Conservation (phyloP, 2,888 invertebrate species). For the Rhagonycha fulva region DNA sequence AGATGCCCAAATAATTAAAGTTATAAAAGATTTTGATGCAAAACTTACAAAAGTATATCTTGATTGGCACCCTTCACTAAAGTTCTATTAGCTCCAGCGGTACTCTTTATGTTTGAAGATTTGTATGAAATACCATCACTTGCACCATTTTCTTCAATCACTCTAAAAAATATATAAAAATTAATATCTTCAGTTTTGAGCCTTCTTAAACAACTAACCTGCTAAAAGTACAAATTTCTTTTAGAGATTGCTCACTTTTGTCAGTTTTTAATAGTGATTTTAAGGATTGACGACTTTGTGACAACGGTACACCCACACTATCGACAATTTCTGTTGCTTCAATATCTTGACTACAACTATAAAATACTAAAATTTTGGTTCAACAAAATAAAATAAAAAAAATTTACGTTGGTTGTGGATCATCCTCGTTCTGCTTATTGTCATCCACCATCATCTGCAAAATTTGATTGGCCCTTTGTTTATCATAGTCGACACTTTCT, state of each 20-base stretch:
- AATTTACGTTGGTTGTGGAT: neutral
- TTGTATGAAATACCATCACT: constrained; percentile 58
- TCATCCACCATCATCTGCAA: constrained; percentile 73
- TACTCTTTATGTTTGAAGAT: constrained; percentile 61
- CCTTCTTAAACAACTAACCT: constrained; percentile 32
- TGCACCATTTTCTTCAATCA: constrained; percentile 49
- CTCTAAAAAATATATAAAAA: constrained; percentile 35
- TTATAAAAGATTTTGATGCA: neutral
- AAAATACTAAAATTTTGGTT: neutral
- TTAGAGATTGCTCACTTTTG: constrained; percentile 39
- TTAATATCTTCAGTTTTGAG: neutral
- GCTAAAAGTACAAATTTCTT: constrained; percentile 40
- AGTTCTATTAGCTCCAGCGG: constrained; percentile 71
- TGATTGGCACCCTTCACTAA: constrained; percentile 82
- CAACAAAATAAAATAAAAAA: neutral
- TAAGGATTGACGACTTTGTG: constrained; percentile 52
- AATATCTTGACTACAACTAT: constrained; percentile 1
- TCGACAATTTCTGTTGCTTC: neutral
- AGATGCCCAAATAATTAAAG: neutral
- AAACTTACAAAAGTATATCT: constrained; percentile 74
- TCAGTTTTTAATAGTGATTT: constrained; percentile 51
- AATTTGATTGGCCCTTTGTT: constrained; percentile 80
- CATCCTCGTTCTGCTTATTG: constrained; percentile 52
- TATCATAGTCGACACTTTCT: constrained; percentile 86
- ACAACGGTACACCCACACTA: constrained; percentile 40